These are phyloP conservation scores for Syrmaticus mikado DNA, from an alignment of 2,113 vertebrate genomes.

Conservation along the genomic window DNA sequence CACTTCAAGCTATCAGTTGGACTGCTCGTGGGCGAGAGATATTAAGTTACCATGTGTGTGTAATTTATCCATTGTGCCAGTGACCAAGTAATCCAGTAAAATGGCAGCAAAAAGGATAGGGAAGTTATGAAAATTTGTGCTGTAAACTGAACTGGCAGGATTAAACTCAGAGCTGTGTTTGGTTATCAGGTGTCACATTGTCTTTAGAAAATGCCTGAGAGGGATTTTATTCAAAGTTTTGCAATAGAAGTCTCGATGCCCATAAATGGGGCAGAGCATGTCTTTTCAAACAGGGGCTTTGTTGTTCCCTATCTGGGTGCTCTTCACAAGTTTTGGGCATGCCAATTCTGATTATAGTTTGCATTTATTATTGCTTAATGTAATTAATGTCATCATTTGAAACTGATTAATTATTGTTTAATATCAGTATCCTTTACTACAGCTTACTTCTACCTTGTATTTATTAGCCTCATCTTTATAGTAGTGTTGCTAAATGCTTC, in stretches of 20 bases:
- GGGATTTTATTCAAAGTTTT: not conserved
- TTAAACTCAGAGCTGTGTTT: not conserved
- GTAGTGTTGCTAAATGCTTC: not conserved
- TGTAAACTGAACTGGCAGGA: not conserved
- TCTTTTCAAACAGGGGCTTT: accelerated
- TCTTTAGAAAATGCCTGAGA: not conserved
- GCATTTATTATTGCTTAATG: not conserved
- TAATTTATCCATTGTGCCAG: not conserved
- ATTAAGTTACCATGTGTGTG: not conserved
- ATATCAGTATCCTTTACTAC: not conserved
- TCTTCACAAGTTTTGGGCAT: not conserved
- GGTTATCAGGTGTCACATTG: not conserved
- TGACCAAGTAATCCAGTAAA: not conserved
- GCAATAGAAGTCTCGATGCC: not conserved
- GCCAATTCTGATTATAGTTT: not conserved
- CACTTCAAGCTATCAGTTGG: not conserved
- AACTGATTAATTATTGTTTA: not conserved
- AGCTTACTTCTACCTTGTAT: not conserved
- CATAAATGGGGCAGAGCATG: accelerated
- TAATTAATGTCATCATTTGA: not conserved
- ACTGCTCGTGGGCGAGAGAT: not conserved
- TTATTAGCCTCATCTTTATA: not conserved
- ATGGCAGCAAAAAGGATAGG: accelerated
- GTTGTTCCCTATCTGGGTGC: not conserved
- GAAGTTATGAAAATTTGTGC: slow-evolving; percentile 15